Base-by-base conservation (phyloP, 1,140 invertebrate species). In the Brachystomella parvula region DNA sequence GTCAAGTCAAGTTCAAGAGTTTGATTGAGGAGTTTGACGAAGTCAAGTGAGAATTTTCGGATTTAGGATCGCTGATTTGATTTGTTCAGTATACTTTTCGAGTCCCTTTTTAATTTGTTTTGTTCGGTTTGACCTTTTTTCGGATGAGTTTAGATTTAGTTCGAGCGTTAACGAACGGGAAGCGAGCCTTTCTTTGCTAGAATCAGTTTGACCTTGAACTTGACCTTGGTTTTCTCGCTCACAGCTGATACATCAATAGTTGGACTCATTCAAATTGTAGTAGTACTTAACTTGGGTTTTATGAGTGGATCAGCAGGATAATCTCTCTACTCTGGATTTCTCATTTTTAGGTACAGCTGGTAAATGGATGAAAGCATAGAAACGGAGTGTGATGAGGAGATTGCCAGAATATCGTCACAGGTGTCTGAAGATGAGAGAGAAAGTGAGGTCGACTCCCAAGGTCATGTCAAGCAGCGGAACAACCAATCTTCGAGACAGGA, bases 371-470 rank as follows among this genome's bases (percentile, higher is more conserved):
- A 72, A 35, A 67, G 63, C 47, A 72, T 72, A 29, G 71, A 72
- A 66, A 56, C 71, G 21, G 71, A 72, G 33, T 72, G 71, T 63
- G 71, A 72, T 47, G 71, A 69, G 61, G 71, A 72, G 60, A 72
- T 72, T 49, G 71, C 68, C 26, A 61, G 71, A 33, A 70, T 67
- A 32, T 69, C 71, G 21, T 72, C 67, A 9, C 64, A 63, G 17
- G 64, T 47, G 19, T 47, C 24, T 59, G 47, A 39, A 19, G 35
- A 39, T 39, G 60, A 32, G 44, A 61, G 29, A 31, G 39, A 59
- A 26, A 6, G 33, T 35, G 58, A 28, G 59, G 29, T 31, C n/a
- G 59, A 61, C 3, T 6, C 33, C 15, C 17, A 58, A 12, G 3
- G 28, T 3, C 12, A 26, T 19, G n/a, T 30, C 6, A 32, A 9